Percentiles rank a stretch among this genome's conserved stretches.
phyloP scores from a whole-genome alignment of 2,888 invertebrate species.

The Euzophera pinguis region DNA sequence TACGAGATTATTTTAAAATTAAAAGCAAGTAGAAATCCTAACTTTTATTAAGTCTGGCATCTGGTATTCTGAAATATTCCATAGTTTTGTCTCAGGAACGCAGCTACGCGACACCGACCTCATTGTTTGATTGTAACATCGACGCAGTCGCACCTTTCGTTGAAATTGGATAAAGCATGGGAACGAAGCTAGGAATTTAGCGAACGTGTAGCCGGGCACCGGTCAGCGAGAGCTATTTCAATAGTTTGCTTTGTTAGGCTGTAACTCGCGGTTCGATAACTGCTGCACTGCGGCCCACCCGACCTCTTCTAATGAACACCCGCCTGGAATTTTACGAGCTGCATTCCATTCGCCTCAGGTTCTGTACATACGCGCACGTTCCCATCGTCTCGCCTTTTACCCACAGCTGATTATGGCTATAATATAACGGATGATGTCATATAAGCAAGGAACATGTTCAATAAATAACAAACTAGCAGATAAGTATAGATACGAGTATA shows the following conservation, averaged over 20 bases:
- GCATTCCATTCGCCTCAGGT: slow-evolving; percentile 48
- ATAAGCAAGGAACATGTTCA: slow-evolving; percentile 16
- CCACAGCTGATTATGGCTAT: slow-evolving; percentile 37
- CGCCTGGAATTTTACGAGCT: slow-evolving; percentile 47
- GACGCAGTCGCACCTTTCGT: slow-evolving; percentile 59
- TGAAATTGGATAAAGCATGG: slow-evolving; percentile 78
- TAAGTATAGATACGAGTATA: slow-evolving; percentile 28
- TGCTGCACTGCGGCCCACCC: slow-evolving; percentile 37
- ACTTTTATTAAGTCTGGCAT: slow-evolving; percentile 1
- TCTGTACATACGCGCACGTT: slow-evolving; percentile 22
- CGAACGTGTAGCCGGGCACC: slow-evolving; percentile 40
- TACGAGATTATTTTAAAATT: too few species aligned
- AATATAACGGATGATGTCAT: slow-evolving; percentile 20
- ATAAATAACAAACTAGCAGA: slow-evolving; percentile 21
- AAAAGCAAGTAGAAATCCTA: background rate
- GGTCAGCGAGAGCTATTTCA: slow-evolving; percentile 60
- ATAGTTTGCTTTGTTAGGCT: slow-evolving; percentile 75
- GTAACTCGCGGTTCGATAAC: slow-evolving; percentile 61
- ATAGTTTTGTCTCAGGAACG: slow-evolving; percentile 50
- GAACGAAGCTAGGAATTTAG: slow-evolving; percentile 70
- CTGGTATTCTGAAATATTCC: slow-evolving; percentile 46
- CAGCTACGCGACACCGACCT: slow-evolving; percentile 60
- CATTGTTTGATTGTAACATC: slow-evolving; percentile 68
- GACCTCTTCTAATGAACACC: slow-evolving; percentile 57
- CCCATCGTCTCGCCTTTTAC: slow-evolving; percentile 17